Evolutionary conservation across 2,888 invertebrate species (phyloP).

Genomic region (Cristatella mucedo): DNA sequence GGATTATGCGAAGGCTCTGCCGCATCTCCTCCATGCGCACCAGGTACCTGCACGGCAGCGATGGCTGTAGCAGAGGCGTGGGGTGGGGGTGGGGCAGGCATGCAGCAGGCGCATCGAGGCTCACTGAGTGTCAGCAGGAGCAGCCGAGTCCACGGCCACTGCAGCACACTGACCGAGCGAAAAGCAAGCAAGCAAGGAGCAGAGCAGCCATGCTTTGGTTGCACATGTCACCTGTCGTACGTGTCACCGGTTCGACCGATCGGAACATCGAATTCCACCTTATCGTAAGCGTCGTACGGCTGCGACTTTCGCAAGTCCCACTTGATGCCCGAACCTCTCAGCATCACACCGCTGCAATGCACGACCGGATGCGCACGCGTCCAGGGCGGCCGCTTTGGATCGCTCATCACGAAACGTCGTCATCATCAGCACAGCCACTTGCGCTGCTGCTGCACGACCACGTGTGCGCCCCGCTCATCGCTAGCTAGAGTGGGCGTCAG

Average conservation of each 20-base stretch:
- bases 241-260: slow-evolving; percentile 89
- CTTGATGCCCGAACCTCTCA: slow-evolving; percentile 91
- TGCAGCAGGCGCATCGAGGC: no score
- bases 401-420: no score
- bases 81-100: no score
- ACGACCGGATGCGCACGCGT: no score
- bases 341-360: slow-evolving; percentile 78
- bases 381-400: no score
- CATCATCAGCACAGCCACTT: no score
- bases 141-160: no score
- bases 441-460: no score
- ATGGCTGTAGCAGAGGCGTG: no score
- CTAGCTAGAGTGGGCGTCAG: no score
- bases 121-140: no score
- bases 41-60: slow-evolving; percentile 56
- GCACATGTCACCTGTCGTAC: slow-evolving; percentile 62
- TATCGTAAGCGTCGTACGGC: slow-evolving; percentile 89
- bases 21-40: slow-evolving; percentile 58
- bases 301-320: slow-evolving; percentile 92
- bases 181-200: not conserved
- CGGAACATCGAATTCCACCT: slow-evolving; percentile 88
- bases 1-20: slow-evolving; percentile 78
- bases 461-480: no score
- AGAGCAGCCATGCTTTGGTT: not conserved
- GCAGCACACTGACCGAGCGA: not conserved